phyloP scores from a whole-genome alignment of 2,888 invertebrate genomes.

The Linyphia triangularis region DNA sequence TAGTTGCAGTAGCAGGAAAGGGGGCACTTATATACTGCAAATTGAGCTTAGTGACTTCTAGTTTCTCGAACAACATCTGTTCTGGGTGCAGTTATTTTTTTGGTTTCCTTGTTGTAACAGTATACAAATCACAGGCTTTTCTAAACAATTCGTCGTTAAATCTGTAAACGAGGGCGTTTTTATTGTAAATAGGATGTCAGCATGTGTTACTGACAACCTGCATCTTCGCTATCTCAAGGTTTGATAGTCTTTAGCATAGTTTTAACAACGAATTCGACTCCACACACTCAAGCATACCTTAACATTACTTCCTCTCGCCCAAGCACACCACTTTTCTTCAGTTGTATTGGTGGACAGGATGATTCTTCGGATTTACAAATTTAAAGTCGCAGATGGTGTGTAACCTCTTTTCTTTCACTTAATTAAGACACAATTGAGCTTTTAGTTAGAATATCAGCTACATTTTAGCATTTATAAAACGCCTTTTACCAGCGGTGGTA shows the following conservation, averaged over 20 bases:
- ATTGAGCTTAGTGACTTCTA: constrained; percentile 74
- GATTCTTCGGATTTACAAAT: constrained; percentile 4
- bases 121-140: constrained; percentile 69
- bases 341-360: constrained; percentile 44
- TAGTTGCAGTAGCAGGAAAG: constrained; percentile 74
- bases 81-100: constrained; percentile 52
- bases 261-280: constrained; percentile 44
- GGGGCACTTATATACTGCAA: constrained; percentile 74
- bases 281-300: constrained; percentile 27
- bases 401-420: neutral
- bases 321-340: constrained; percentile 45
- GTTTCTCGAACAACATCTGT: constrained; percentile 45
- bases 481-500: no score
- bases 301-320: neutral
- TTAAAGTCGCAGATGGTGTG: neutral
- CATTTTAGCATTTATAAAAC: no score
- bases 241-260: constrained; percentile 71
- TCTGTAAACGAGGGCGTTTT: constrained; percentile 18
- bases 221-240: constrained; percentile 28
- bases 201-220: neutral
- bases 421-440: neutral
- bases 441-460: no score
- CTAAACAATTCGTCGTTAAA: constrained; percentile 52
- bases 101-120: constrained; percentile 38
- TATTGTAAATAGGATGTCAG: constrained; percentile 1